Evolutionary conservation across 2,888 invertebrate genomes (phyloP).

Genomic region (Phengaris arion): DNA sequence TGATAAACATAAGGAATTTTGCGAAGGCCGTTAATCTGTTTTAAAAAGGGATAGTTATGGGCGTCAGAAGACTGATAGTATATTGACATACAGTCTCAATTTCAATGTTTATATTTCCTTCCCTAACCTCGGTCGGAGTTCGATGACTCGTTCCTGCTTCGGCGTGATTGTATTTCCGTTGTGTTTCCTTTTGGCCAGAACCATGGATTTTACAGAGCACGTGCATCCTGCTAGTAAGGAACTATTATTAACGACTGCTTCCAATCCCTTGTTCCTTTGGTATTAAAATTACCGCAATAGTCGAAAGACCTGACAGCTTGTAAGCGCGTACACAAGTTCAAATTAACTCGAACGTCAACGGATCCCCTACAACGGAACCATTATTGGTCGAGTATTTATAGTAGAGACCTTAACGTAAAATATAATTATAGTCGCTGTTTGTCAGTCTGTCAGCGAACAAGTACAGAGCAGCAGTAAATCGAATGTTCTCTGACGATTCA

Average conservation of each 20-base stretch:
- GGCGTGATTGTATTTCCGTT: conserved; percentile 67
- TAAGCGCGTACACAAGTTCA: conserved; percentile 6
- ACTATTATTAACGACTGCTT: conserved; percentile 36
- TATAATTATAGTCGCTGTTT: conserved; percentile 78
- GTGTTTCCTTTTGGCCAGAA: conserved; percentile 59
- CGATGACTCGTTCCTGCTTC: conserved; percentile 60
- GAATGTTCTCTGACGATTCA: conserved; percentile 67
- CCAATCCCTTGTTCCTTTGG: conserved; percentile 17
- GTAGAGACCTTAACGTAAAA: conserved; percentile 73
- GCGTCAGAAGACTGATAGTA: conserved; percentile 41
- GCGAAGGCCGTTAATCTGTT: conserved; percentile 31
- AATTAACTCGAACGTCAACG: conserved; percentile 22
- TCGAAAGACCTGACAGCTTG: conserved; percentile 2
- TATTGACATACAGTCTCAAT: conserved; percentile 58
- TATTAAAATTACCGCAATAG: conserved; percentile 6
- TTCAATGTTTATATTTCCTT: conserved; percentile 60
- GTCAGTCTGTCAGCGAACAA: conserved; percentile 74
- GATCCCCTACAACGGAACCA: conserved; percentile 48
- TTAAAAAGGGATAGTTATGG: conserved; percentile 34
- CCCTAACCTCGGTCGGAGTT: conserved; percentile 67
- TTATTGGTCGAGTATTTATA: conserved; percentile 61
- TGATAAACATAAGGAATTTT: conserved; percentile 37
- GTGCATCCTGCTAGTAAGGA: conserved; percentile 49
- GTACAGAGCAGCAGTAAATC: conserved; percentile 67
- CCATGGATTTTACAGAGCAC: conserved; percentile 57